phyloP scores from a whole-genome alignment of 2,888 invertebrate species.

The Protonemura montana region DNA sequence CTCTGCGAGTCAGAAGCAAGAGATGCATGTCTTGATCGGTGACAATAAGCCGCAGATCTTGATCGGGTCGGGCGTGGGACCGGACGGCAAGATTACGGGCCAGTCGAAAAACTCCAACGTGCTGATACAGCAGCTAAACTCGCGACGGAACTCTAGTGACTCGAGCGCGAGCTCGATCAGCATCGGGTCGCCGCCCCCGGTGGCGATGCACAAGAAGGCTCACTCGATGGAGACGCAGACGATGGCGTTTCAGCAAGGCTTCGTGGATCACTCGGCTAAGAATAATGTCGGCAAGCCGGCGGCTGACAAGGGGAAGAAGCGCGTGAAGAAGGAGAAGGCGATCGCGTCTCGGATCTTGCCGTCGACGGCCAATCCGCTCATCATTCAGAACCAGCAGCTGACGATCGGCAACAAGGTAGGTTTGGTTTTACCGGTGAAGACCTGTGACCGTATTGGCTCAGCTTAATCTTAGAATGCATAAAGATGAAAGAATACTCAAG shows the following conservation, averaged over 20 bases:
- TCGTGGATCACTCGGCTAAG: constrained; percentile 44
- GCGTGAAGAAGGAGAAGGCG: background rate
- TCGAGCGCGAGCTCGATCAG: constrained; percentile 47
- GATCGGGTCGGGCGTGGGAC: too few species aligned
- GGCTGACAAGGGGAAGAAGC: constrained; percentile 20
- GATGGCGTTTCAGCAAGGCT: constrained; percentile 40
- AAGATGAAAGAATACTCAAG: too few species aligned
- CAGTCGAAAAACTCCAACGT: constrained; percentile 39
- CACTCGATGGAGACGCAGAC: constrained; percentile 49
- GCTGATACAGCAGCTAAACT: constrained; percentile 48
- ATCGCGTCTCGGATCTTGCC: constrained; percentile 21
- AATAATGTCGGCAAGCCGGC: constrained; percentile 42
- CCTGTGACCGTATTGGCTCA: too few species aligned
- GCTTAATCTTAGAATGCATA: too few species aligned
- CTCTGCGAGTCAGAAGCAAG: constrained; percentile 30
- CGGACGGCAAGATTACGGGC: background rate
- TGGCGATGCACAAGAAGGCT: constrained; percentile 37
- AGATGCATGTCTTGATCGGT: constrained; percentile 39
- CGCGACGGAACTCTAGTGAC: constrained; percentile 47
- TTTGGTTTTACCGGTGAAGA: too few species aligned
- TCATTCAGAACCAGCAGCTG: background rate
- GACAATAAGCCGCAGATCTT: constrained; percentile 20
- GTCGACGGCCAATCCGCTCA: background rate
- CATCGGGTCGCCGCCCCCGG: constrained; percentile 46
- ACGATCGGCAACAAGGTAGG: background rate